Base-by-base conservation (phyloP, 2,888 invertebrate species). In the Macaria liturata region DNA sequence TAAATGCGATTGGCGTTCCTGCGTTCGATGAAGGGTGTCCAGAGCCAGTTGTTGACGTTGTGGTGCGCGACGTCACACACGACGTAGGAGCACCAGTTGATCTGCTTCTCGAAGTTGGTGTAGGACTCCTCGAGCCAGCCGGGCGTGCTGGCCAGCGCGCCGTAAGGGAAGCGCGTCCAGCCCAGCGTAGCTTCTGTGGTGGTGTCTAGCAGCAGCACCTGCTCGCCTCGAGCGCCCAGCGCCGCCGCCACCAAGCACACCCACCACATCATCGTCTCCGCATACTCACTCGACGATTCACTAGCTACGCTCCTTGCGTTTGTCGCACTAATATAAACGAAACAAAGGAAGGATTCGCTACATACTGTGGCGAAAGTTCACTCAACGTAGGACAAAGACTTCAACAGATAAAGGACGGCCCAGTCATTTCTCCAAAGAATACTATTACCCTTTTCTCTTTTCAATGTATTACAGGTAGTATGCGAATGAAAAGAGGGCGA, bases 51-150 rank as follows among this genome's bases (percentile, higher is more conserved):
- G 93, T 98, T 98, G 62, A 98, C 98, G 84, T 97, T 97, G 86
- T 96, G 95, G 87, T 98, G 97, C 34, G 97, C 97, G 61, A 99
- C 98, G 84, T 98, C 98, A 86, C 99, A 99, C 9, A 98, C 98
- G 50, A 98, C 98, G 89, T 98, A 98, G 59, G 98, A 98, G 65
- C 98, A 93, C 97, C 98, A 98, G 90, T 98, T 98, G 80, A 98
- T 98, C 71, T 97, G 97, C 86, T 97, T 97, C 76, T 97, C 97
- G 88, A 98, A 98, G 91, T 98, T 97, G 62, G 98, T 98, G 87
- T 97, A 98, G 58, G 98, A 98, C 84, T 98, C 98, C 86, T 98
- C 98, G 60, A 98, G 95, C 98, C 98, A 98, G 79, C 98, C 98
- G 65, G 98, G 97, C 61, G 98, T 98, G 83, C 95, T 96, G 61